Evolutionary conservation across 2,113 vertebrate species (phyloP), one percentile per base, ranked within the genome.

Genomic region (Hiodon tergisus): DNA sequence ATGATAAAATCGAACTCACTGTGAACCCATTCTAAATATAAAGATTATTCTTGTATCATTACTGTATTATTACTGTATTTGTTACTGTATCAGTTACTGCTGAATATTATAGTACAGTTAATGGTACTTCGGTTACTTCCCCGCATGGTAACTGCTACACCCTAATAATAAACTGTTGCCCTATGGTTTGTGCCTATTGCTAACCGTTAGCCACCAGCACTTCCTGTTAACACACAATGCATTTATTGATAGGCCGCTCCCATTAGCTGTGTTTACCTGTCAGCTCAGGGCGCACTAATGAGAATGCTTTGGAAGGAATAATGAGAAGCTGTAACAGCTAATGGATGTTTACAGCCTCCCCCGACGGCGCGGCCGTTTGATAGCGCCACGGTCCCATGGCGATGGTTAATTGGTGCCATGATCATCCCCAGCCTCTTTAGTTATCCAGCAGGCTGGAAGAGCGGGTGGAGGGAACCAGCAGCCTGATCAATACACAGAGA

Each of bases 181-280:
- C 81, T 76, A 48, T 67, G 77, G 82, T 87, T 86, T 81, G 83
- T 55, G 77, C 77, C 82, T 83, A 82, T 88, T 87, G 88, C 84
- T 81, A 84, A 83, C 80, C 78, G 74, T 81, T 75, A 80, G 80
- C 73, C 78, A 53, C 67, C 16, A 16, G n/a, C 74, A 59, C 31
- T 47, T 16, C 7, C 17, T 76, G 75, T 76, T 67, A 10, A n/a
- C 16, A 8, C 63, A 10, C 54, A 8, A 31, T 31, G 81, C 86
- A 87, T 93, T 92, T 93, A 95, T 94, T 92, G 93, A 94, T 95
- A 93, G 92, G 90, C 94, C 91, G 89, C 90, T 94, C 92, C 93
- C 90, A 90, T 95, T 95, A 95, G 90, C 91, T 90, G 85, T 92
- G 91, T 93, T 94, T 95, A 93, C 93, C 92, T 96, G 92, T 96